Evolutionary conservation across 1,140 invertebrate species (phyloP).

Genomic region (Teleopsis dalmanni): DNA sequence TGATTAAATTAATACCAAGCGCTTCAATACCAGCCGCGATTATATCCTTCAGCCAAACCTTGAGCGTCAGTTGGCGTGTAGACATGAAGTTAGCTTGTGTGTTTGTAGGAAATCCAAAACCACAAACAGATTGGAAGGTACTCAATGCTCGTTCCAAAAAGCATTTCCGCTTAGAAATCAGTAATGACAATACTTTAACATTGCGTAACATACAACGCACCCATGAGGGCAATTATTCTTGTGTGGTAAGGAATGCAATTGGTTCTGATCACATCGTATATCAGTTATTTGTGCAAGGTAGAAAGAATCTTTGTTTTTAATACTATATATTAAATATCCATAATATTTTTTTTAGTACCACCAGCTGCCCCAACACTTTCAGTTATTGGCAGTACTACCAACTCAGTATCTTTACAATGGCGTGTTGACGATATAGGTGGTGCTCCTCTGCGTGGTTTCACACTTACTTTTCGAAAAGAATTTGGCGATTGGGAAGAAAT

Average conservation of each 20-base stretch:
- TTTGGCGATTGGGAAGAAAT: slow-evolving; percentile 57
- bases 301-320: neutral
- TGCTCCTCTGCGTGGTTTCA: slow-evolving; percentile 56
- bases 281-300: slow-evolving; percentile 53
- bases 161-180: slow-evolving; percentile 43
- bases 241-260: slow-evolving; percentile 52
- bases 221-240: slow-evolving; percentile 60
- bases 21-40: slow-evolving; percentile 54
- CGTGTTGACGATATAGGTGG: slow-evolving; percentile 57
- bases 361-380: slow-evolving; percentile 58
- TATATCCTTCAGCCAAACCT: slow-evolving; percentile 52
- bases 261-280: slow-evolving; percentile 57
- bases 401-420: slow-evolving; percentile 62
- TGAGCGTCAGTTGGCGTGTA: slow-evolving; percentile 49
- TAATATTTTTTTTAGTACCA: slow-evolving; percentile 47
- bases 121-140: slow-evolving; percentile 49
- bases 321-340: neutral
- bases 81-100: slow-evolving; percentile 53
- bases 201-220: slow-evolving; percentile 50
- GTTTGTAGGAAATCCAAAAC: slow-evolving; percentile 52
- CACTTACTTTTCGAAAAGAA: slow-evolving; percentile 55
- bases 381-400: slow-evolving; percentile 57
- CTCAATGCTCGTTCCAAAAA: slow-evolving; percentile 26
- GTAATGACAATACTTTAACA: slow-evolving; percentile 53
- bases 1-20: slow-evolving; percentile 49